phyloP scores from a whole-genome alignment of 2,797 vertebrate species.

The Tarsius wallacei region DNA sequence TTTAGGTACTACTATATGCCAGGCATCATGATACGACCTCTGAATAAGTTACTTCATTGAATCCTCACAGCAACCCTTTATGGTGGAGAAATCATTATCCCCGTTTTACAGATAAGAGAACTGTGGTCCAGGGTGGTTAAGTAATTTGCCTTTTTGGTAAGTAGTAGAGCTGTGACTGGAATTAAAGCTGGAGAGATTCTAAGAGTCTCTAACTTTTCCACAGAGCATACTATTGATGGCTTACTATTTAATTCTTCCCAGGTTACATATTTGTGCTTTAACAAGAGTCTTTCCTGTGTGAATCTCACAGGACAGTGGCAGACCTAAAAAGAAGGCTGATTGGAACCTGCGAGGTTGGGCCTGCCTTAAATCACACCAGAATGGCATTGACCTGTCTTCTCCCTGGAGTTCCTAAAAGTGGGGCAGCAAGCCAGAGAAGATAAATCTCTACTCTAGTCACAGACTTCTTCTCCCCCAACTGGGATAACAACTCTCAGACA shows the following conservation, averaged over 20 bases:
- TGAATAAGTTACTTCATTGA: conserved; percentile 48
- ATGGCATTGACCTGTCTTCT: conserved; percentile 59
- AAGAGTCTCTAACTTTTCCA: conserved; percentile 57
- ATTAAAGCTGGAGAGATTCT: conserved; percentile 45
- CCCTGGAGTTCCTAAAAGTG: conserved; percentile 56
- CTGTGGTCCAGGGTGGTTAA: conserved; percentile 10
- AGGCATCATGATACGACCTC: not conserved
- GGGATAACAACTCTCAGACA: conserved; percentile 77
- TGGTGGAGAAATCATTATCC: conserved; percentile 28
- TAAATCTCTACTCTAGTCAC: conserved; percentile 71
- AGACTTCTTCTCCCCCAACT: conserved; percentile 47
- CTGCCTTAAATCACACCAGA: conserved; percentile 70
- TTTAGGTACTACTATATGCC: not conserved
- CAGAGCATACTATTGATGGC: conserved; percentile 62
- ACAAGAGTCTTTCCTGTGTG: conserved; percentile 74
- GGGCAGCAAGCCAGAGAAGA: conserved; percentile 60
- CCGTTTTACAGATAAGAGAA: conserved; percentile 55
- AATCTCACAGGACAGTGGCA: conserved; percentile 75
- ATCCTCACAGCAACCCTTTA: not conserved
- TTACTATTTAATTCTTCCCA: conserved; percentile 81
- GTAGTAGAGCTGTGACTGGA: not conserved
- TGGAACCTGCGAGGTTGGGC: conserved; percentile 43
- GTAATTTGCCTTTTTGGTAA: conserved; percentile 62
- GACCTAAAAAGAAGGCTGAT: conserved; percentile 61
- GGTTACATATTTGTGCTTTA: conserved; percentile 74